Evolutionary conservation across 2,113 vertebrate species (phyloP), one percentile per base, ranked within the genome.

Genomic region (Megaleporinus macrocephalus): DNA sequence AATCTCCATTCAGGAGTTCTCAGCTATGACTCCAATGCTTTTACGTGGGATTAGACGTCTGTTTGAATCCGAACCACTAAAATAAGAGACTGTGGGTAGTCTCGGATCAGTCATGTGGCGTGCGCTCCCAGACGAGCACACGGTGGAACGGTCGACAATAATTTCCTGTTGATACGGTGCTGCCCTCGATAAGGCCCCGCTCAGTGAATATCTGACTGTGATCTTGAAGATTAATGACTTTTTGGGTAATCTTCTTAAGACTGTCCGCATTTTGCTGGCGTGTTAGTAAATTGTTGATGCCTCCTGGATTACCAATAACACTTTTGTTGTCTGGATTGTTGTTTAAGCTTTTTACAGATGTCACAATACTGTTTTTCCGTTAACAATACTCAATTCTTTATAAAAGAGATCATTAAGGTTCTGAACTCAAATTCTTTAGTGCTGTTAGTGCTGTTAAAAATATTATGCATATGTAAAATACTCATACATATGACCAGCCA

Each of bases 291-390:
- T 16, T 30, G 20, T 36, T 5, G 11, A 55, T 29, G 63, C 59
- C n/a, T 57, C 22, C 49, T 57, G 29, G 27, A 55, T 70, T 44
- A 79, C 59, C 47, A 71, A 59, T 70, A 70, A 71, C 41, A 26
- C 12, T 12, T 69, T 26, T 13, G 4, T 26, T 13, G 4, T 51
- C 0, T 0, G 20, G 20, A 5, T 12, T 15, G 15, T 4, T 51
- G 96, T 97, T 89, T 97, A 0, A 55, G 11, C 53, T 30, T 14
- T 14, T 59, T 44, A 10, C 10, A 47, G 6, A 36, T 36, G 33
- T 44, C 41, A 11, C 11, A 9, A 4, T 44, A 44, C 41, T 5
- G 41, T 44, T 44, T 9, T 11, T 4, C 11, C 41, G 1, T 1
- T 44, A 9, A 9, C 11, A 44, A 44, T 44, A 44, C 5, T 44